Evolutionary conservation across 2,797 vertebrate species (phyloP).

Genomic region (Okamejei kenojei): DNA sequence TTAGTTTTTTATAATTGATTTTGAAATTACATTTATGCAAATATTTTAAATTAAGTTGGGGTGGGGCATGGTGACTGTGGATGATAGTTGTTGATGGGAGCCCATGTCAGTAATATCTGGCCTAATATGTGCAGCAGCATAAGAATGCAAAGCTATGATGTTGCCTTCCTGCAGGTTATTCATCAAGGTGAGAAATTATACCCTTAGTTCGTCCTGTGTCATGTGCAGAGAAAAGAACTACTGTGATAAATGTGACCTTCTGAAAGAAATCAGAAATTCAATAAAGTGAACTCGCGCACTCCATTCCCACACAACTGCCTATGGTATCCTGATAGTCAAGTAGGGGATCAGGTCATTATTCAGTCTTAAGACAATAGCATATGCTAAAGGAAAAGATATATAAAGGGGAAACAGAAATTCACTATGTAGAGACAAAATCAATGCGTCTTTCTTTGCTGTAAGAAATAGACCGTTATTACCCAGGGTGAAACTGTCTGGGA

Average conservation of each 20-base stretch:
- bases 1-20: too few relatives aligned
- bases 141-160: not conserved
- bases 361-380: not conserved
- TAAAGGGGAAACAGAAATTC: not conserved
- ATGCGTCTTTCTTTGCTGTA: not conserved
- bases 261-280: not conserved
- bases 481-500: not conserved
- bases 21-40: too few relatives aligned
- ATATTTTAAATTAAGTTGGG: too few relatives aligned
- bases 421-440: not conserved
- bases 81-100: too few relatives aligned
- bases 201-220: not conserved
- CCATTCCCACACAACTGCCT: not conserved
- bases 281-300: not conserved
- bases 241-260: not conserved
- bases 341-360: not conserved
- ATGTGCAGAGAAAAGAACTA: not conserved
- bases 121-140: not conserved
- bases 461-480: not conserved
- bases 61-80: too few relatives aligned
- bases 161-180: not conserved
- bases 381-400: not conserved
- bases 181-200: not conserved
- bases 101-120: too few relatives aligned
- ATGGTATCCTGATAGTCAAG: not conserved